phyloP scores from a whole-genome alignment of 64 coral and sea anemone genomes.

The Stichodactyla mertensii region DNA sequence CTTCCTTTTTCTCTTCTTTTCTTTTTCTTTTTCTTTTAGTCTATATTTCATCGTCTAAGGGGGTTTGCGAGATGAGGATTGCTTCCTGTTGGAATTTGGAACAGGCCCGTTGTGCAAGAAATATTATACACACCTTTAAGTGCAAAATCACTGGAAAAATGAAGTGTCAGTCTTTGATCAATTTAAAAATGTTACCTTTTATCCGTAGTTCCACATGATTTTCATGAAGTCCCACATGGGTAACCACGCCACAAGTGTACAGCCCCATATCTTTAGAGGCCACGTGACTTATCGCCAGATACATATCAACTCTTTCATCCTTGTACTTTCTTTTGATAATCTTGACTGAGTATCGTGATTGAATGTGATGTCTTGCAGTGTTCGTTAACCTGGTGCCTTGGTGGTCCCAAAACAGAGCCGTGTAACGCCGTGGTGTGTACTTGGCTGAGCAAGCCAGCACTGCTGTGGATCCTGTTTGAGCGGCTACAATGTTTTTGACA shows the following conservation, averaged over 20 bases:
- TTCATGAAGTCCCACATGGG: too few species aligned
- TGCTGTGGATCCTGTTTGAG: neutral
- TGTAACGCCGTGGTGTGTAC: neutral
- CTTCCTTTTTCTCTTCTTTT: too few species aligned
- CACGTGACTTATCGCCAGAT: neutral
- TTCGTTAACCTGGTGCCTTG: neutral
- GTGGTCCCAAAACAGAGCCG: constrained; percentile 5
- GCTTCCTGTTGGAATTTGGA: too few species aligned
- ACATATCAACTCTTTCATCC: neutral
- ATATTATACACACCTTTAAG: too few species aligned
- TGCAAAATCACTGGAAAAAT: too few species aligned
- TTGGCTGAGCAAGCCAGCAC: neutral
- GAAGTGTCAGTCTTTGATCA: too few species aligned
- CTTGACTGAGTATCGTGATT: neutral
- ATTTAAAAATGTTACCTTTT: too few species aligned
- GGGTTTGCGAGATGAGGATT: too few species aligned
- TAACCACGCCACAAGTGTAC: neutral
- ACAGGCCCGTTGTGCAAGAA: too few species aligned
- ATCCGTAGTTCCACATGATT: too few species aligned
- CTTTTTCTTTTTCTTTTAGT: too few species aligned
- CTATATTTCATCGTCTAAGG: too few species aligned
- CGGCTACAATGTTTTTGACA: neutral
- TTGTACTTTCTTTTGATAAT: neutral
- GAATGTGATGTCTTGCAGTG: neutral
- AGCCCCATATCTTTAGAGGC: neutral